Conservation (phyloP, 2,113 vertebrate genomes). For the Pomatorhinus ruficollis region DNA sequence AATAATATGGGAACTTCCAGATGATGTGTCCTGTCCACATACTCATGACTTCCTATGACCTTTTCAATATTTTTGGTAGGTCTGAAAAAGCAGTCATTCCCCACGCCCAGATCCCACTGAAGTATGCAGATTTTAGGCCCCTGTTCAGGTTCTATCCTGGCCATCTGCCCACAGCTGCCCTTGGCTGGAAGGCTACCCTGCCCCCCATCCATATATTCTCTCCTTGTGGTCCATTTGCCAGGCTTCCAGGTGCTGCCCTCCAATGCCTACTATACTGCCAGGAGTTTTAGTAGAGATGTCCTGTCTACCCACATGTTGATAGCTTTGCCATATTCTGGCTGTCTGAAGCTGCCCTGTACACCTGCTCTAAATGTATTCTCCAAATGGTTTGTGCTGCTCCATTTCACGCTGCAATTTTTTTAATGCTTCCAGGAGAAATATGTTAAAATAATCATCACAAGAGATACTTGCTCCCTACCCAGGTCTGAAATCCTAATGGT, state of each 20-base stretch:
- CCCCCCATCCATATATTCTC: not conserved
- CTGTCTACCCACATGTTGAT: not conserved
- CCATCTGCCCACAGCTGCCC: not conserved
- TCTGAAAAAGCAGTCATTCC: not conserved
- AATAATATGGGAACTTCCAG: not conserved
- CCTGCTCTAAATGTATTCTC: conserved; percentile 56
- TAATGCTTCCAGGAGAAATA: conserved; percentile 35
- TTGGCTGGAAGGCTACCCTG: not conserved
- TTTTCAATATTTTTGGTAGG: not conserved
- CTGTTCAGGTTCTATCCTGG: not conserved
- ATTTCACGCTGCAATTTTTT: conserved; percentile 10
- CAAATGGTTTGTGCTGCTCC: conserved; percentile 1
- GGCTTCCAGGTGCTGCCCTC: not conserved
- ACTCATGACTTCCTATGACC: not conserved
- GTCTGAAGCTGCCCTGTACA: conserved; percentile 20
- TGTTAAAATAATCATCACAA: conserved; percentile 64
- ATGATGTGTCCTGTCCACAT: not conserved
- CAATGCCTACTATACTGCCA: not conserved
- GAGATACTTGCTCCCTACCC: conserved; percentile 37
- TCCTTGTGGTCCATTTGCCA: not conserved
- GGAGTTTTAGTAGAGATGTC: not conserved
- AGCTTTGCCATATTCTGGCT: not conserved
- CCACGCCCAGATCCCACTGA: not conserved
- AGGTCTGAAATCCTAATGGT: conserved; percentile 37
- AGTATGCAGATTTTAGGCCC: not conserved